phyloP scores from a whole-genome alignment of 1,140 invertebrate species.

The Drosophila mauritiana region DNA sequence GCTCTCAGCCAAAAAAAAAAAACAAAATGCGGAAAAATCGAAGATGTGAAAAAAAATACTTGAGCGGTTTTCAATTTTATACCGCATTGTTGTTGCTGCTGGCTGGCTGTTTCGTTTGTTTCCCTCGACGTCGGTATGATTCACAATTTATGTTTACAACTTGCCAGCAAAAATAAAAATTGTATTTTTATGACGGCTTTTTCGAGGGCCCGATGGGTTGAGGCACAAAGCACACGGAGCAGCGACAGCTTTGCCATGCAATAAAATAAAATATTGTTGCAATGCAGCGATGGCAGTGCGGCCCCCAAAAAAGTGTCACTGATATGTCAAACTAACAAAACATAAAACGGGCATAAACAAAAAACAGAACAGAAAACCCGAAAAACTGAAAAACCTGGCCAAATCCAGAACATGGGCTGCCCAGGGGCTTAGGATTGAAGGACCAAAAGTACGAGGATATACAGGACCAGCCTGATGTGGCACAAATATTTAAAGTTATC shows the following conservation, averaged over 20 bases:
- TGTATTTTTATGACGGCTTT: slow-evolving; percentile 65
- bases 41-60: slow-evolving; percentile 38
- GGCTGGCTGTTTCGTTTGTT: slow-evolving; percentile 28
- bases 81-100: slow-evolving; percentile 28
- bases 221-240: slow-evolving; percentile 11
- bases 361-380: slow-evolving; percentile 31
- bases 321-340: slow-evolving; percentile 82
- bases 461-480: background rate
- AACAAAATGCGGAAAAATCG: slow-evolving; percentile 21
- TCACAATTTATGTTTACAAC: slow-evolving; percentile 76
- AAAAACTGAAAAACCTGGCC: background rate
- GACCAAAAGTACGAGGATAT: background rate
- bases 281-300: slow-evolving; percentile 48
- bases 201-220: background rate
- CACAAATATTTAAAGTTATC: slow-evolving; percentile 79
- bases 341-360: slow-evolving; percentile 72
- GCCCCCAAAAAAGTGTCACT: slow-evolving; percentile 66
- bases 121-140: slow-evolving; percentile 13
- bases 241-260: slow-evolving; percentile 50
- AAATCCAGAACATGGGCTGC: slow-evolving; percentile 21
- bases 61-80: slow-evolving; percentile 76
- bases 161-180: slow-evolving; percentile 70
- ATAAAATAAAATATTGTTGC: slow-evolving; percentile 81
- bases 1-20: slow-evolving; percentile 12
- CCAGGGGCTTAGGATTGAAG: slow-evolving; percentile 15